Percentiles rank a stretch among this genome's conserved stretches.
Conservation (phyloP, 1,140 invertebrate species). For the Zaprionus ghesquierei region DNA sequence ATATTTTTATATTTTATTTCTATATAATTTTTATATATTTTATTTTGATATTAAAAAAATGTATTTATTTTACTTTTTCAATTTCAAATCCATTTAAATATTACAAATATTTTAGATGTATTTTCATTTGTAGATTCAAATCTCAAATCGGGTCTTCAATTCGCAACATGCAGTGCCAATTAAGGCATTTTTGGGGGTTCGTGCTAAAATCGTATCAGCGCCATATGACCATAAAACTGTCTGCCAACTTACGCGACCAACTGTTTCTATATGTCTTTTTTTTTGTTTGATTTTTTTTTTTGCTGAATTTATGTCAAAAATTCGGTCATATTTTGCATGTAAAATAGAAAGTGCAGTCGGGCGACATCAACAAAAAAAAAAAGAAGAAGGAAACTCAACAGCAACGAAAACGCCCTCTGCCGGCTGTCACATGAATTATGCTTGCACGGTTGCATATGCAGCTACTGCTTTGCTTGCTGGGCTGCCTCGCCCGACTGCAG, state of each 20-base stretch:
- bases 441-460: conserved; percentile 52
- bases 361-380: not conserved
- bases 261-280: not conserved
- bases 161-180: not conserved
- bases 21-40: too few species aligned
- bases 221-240: conserved; percentile 1
- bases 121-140: too few species aligned
- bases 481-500: conserved; percentile 5
- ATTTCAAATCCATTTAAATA: too few species aligned
- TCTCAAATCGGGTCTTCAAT: too few species aligned
- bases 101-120: too few species aligned
- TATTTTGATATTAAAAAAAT: too few species aligned
- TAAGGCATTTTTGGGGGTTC: not conserved
- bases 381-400: too few species aligned
- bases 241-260: not conserved
- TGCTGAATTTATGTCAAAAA: conserved; percentile 8
- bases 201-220: not conserved
- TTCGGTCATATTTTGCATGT: conserved; percentile 52
- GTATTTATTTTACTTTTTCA: too few species aligned
- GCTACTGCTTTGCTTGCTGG: not conserved
- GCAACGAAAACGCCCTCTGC: conserved; percentile 25
- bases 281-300: conserved; percentile 26
- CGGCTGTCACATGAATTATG: conserved; percentile 71
- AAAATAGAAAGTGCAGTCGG: conserved; percentile 48
- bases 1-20: too few species aligned